A percentile compares a stretch with the other conserved stretches of the same genome.
Evolutionary conservation across 2,113 vertebrate species (phyloP).

Genomic region (Malaclemys terrapin): DNA sequence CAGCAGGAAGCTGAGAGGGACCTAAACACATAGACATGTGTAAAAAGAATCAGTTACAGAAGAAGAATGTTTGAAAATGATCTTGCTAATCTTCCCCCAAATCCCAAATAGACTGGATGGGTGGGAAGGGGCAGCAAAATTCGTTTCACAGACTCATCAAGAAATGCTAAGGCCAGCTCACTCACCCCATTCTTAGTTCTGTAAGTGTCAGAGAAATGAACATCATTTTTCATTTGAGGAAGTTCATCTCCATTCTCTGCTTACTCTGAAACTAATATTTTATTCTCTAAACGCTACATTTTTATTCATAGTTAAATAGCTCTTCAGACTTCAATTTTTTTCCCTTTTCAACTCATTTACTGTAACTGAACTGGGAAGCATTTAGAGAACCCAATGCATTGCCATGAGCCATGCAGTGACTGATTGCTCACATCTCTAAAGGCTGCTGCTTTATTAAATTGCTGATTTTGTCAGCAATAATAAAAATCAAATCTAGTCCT

Average conservation of each 20-base stretch:
- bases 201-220: neutral
- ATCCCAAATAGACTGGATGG: neutral
- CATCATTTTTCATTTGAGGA: neutral
- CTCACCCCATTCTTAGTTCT: neutral
- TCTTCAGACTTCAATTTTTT: constrained; percentile 2
- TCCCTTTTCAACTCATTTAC: neutral
- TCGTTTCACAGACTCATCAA: neutral
- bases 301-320: constrained; percentile 9
- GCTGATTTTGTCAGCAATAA: neutral
- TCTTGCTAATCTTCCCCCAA: neutral
- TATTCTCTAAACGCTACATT: neutral
- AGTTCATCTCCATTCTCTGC: neutral
- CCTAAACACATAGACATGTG: neutral
- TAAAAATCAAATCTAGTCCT: neutral
- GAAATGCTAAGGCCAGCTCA: neutral
- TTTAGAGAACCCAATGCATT: neutral
- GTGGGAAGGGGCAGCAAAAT: neutral
- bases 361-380: neutral
- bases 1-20: neutral
- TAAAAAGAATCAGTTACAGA: neutral
- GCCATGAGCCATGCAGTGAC: neutral
- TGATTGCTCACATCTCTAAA: neutral
- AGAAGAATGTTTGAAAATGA: neutral
- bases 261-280: neutral
- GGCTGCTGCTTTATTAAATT: neutral